Conservation (phyloP, 2,113 vertebrate genomes). For the Leptocoma aspasia region DNA sequence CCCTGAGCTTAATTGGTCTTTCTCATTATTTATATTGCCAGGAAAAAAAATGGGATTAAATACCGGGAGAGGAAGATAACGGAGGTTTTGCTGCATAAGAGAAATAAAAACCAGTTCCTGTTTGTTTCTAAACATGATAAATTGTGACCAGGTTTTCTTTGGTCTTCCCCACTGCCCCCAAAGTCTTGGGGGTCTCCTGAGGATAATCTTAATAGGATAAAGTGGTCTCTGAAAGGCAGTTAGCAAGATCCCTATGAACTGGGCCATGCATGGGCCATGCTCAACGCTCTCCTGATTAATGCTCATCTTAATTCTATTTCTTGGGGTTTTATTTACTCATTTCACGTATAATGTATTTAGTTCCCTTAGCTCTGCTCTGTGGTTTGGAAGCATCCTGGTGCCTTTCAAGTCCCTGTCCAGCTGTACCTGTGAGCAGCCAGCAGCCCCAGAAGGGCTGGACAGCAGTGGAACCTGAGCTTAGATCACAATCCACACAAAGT, state of each 20-base stretch:
- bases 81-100: conserved; percentile 44
- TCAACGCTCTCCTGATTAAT: conserved; percentile 62
- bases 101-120: conserved; percentile 67
- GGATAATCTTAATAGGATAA: conserved; percentile 67
- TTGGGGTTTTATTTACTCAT: conserved; percentile 66
- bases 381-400: background rate
- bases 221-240: conserved; percentile 71
- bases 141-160: conserved; percentile 20
- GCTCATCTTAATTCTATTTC: conserved; percentile 60
- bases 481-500: too few species aligned
- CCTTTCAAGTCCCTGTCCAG: rapidly evolving
- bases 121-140: conserved; percentile 65
- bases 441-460: background rate
- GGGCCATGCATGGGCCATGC: conserved; percentile 17
- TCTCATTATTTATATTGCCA: conserved; percentile 25
- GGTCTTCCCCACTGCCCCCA: background rate
- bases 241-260: conserved; percentile 49
- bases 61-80: conserved; percentile 20
- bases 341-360: conserved; percentile 32
- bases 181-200: conserved; percentile 18
- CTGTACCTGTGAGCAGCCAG: background rate
- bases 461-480: background rate
- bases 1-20: conserved; percentile 45
- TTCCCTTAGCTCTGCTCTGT: background rate
- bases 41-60: conserved; percentile 8